Evolutionary conservation across 1,140 invertebrate species (phyloP).

Genomic region (Bradynema listronoti): DNA sequence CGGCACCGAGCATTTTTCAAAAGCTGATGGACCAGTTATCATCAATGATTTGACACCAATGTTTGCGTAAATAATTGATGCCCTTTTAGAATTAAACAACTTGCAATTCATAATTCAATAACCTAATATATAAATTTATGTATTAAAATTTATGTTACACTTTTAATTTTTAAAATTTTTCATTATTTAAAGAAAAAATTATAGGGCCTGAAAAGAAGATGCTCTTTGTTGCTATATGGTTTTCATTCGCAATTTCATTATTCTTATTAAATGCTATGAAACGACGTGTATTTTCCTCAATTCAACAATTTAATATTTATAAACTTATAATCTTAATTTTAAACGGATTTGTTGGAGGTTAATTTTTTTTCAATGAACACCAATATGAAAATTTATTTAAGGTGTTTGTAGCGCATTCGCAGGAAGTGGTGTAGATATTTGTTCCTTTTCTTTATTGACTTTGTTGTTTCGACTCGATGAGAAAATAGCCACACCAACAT

Average conservation of each 20-base stretch:
- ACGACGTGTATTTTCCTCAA: conserved; percentile 43
- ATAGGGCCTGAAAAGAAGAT: conserved; percentile 31
- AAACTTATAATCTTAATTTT: conserved; percentile 40
- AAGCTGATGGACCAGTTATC: no score
- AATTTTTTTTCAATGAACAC: not conserved
- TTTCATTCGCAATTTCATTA: conserved; percentile 49
- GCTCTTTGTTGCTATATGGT: conserved; percentile 53
- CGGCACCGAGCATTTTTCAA: no score
- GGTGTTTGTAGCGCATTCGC: conserved; percentile 48
- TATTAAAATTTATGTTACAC: no score
- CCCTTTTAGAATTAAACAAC: no score
- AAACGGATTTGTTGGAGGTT: conserved; percentile 49
- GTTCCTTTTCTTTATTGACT: conserved; percentile 50
- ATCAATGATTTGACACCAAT: no score
- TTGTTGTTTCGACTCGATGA: conserved; percentile 50
- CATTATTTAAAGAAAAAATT: no score
- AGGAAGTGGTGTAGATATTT: conserved; percentile 52
- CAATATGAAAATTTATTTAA: conserved; percentile 5
- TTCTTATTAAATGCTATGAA: conserved; percentile 46
- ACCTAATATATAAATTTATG: no score
- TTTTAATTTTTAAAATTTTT: no score
- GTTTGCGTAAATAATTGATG: no score
- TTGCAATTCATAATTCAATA: no score
- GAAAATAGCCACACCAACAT: conserved; percentile 49
- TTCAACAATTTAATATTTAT: conserved; percentile 36